phyloP scores from a whole-genome alignment of 2,797 vertebrate genomes.

The Scarus forsteni region DNA sequence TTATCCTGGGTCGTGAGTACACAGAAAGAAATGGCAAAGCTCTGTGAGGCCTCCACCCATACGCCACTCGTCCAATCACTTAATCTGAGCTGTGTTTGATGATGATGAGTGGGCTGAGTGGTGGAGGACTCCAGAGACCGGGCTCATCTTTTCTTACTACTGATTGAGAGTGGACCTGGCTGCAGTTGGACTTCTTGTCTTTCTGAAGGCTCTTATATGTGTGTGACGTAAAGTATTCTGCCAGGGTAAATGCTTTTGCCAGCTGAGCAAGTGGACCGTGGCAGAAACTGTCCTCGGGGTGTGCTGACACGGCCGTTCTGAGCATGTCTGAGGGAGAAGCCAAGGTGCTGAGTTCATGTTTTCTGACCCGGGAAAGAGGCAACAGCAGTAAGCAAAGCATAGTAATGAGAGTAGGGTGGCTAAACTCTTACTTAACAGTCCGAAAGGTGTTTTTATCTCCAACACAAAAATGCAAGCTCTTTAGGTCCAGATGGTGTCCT shows the following conservation, averaged over 20 bases:
- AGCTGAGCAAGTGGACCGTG: constrained; percentile 45
- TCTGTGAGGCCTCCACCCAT: constrained; percentile 27
- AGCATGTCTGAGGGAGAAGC: constrained; percentile 58
- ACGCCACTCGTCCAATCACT: constrained; percentile 75
- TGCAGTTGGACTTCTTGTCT: constrained; percentile 4
- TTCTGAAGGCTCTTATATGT: constrained; percentile 5
- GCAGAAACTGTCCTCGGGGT: constrained; percentile 47
- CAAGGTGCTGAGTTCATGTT: constrained; percentile 74
- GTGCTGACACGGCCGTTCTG: constrained; percentile 68
- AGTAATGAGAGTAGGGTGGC: constrained; percentile 38
- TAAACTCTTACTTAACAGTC: constrained; percentile 18
- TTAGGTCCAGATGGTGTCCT: background rate
- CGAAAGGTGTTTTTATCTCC: background rate
- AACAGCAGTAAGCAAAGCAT: constrained; percentile 53
- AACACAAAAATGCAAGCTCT: background rate
- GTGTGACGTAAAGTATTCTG: background rate
- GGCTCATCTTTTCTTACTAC: constrained; percentile 49
- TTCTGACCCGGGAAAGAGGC: constrained; percentile 54
- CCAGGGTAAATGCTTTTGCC: constrained; percentile 42
- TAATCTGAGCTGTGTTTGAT: constrained; percentile 71
- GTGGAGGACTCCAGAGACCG: constrained; percentile 38
- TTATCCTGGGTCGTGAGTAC: constrained; percentile 18
- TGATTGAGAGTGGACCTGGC: constrained; percentile 47
- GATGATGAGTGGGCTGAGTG: constrained; percentile 55
- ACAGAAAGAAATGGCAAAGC: constrained; percentile 21